Evolutionary conservation across 2,888 invertebrate species (phyloP), one percentile per base, ranked within the genome.

Genomic region (Phaonia tiefii): DNA sequence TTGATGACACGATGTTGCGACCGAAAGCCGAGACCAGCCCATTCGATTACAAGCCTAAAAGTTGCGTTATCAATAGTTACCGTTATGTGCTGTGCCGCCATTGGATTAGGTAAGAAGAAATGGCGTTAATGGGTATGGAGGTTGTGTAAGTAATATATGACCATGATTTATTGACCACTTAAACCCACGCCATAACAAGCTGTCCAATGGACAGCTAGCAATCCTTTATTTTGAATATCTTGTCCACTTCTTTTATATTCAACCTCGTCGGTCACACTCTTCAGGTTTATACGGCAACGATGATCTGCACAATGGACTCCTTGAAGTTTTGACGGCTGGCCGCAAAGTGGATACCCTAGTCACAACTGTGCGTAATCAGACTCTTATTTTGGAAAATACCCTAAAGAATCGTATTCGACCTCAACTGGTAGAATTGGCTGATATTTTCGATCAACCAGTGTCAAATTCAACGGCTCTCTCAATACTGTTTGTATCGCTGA

Each of bases 1-100:
- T 93, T 98, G 90, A 94, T 98, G 91, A 97, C 97, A 87, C 93
- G 98, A 92, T 98, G 98, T 92, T 98, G 98, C 93, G 98, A 98
- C 92, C 94, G 97, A 87, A 97, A 97, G 91, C 96, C 97, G 85
- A 94, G 97, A 74, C 96, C 97, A 80, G 95, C 96, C 79, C 95
- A 95, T 89, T 96, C 96, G 86, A 96, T 98, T 90, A 95, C 96
- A 67, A 96, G 97, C 86, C 92, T 98, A 84, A 96, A 96, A 92
- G 94, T 95, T 89, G 94, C 95, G 20, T 92, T 96, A 73, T 95
- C 96, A 88, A 93, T 96, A 81, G 94, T 95, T 15, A 95, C 97
- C 69, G 94, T 98, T 80, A 92, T 97, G 84, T 97, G 97, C 89
- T 97, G 97, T 91, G 97, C 96, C 80, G 96, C 97, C 7, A 95